Conservation (phyloP, 2,888 invertebrate genomes). For the Phanerotoma sp. region DNA sequence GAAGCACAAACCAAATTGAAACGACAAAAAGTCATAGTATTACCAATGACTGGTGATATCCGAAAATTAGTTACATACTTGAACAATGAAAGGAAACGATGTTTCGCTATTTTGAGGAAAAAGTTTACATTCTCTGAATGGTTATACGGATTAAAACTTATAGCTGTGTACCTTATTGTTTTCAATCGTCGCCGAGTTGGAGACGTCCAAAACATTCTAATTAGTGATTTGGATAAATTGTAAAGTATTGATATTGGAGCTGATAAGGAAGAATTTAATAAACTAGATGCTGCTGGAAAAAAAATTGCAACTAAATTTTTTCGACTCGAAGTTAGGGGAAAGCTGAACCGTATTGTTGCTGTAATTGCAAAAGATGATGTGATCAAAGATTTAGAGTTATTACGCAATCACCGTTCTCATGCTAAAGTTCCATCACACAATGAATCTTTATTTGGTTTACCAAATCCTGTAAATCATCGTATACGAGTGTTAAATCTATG, state of each 20-base stretch:
- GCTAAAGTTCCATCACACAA: constrained; percentile 19
- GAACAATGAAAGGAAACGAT: background rate
- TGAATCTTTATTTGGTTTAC: constrained; percentile 24
- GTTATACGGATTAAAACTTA: constrained; percentile 19
- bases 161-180: constrained; percentile 25
- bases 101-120: constrained; percentile 6
- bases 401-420: constrained; percentile 10
- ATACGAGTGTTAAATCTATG: constrained; percentile 32
- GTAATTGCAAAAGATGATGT: constrained; percentile 10
- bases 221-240: constrained; percentile 29
- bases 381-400: background rate
- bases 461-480: background rate
- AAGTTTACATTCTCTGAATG: constrained; percentile 20
- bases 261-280: constrained; percentile 25
- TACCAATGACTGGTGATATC: constrained; percentile 17
- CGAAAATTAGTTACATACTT: constrained; percentile 16
- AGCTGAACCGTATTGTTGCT: constrained; percentile 23
- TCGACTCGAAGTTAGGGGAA: constrained; percentile 23
- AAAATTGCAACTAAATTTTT: constrained; percentile 27
- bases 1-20: constrained; percentile 4
- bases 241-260: constrained; percentile 28
- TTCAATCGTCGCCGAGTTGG: constrained; percentile 35
- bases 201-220: constrained; percentile 29
- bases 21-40: constrained; percentile 12
- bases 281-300: constrained; percentile 19